Evolutionary conservation across 2,797 vertebrate species (phyloP).

Genomic region (Prunella strophiata): DNA sequence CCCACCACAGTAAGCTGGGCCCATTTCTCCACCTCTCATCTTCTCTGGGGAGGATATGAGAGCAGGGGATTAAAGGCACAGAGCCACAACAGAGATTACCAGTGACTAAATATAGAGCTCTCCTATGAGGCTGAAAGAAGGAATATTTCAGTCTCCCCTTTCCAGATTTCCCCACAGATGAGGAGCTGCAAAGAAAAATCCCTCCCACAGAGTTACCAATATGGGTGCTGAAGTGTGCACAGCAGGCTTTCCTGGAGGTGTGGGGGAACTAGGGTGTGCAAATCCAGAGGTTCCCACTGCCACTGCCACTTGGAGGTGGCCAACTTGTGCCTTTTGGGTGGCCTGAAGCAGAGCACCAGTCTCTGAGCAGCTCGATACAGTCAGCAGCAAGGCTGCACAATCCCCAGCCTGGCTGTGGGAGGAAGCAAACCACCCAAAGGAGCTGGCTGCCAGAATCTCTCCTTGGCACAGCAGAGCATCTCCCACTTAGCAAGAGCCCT

Average conservation of each 20-base stretch:
- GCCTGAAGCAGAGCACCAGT: background rate
- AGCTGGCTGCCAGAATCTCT: background rate
- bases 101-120: constrained; percentile 33
- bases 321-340: background rate
- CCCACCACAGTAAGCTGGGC: background rate
- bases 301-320: background rate
- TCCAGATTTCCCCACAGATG: background rate
- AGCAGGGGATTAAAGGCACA: constrained; percentile 49
- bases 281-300: background rate
- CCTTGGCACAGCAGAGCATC: background rate
- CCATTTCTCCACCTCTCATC: background rate
- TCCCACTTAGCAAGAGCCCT: background rate
- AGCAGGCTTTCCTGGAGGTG: background rate
- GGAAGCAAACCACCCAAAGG: background rate
- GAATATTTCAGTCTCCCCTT: background rate
- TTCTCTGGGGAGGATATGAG: background rate
- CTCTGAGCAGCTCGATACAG: accelerated
- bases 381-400: background rate
- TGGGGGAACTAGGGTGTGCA: background rate
- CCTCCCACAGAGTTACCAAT: accelerated
- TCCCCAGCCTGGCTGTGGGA: background rate
- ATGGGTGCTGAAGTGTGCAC: accelerated
- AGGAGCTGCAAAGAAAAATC: background rate
- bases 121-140: background rate
- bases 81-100: constrained; percentile 31